Base-by-base conservation (phyloP, 2,113 vertebrate genomes). In the Barnardius zonarius region DNA sequence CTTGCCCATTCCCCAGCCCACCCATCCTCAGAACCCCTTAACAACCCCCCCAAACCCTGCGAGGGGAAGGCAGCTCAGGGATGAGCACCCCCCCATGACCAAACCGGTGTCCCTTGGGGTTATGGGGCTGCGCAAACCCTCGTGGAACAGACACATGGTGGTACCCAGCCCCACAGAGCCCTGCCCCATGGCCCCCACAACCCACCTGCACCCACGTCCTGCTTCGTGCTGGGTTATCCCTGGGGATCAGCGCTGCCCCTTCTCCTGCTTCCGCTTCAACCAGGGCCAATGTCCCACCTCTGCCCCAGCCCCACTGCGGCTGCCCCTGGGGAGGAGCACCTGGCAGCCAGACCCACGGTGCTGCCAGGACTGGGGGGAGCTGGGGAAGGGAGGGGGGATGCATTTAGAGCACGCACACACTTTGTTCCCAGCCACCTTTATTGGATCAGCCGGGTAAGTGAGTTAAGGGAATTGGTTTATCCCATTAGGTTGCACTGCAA, bases 391-490 rank as follows among this genome's bases (percentile, higher is more conserved):
- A 10, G 24, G 30, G 49, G 23, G 3, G 10, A 66, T 73, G 90
- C 90, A 96, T 95, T 91, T 91, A 93, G 70, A 70, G 83, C 90
- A 91, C 1, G 18, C 86, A 89, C 86, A 94, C 87, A 90, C 87
- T 96, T 95, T 83, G 66, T 95, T 94, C 93, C 92, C 92, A 95
- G 94, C 96, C 94, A 96, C 92, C 81, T 93, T 96, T 89, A 97
- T 96, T 94, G 91, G 83, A 97, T 96, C 91, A 96, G 93, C 81
- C 2, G 3, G 80, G 35, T 97, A 96, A 96, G 31, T 92, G 95
- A 51, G 96, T 97, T 96, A 95, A 44, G 96, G 75, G 90, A 96
- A 96, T 93, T 94, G 92, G 92, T 93, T 96, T 93, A 96, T 92
- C 55, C 86, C 94, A 94, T 96, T 95, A 96, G 46, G 68, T 18